phyloP scores from a whole-genome alignment of 2,888 invertebrate species.

The Cryptus armator region DNA sequence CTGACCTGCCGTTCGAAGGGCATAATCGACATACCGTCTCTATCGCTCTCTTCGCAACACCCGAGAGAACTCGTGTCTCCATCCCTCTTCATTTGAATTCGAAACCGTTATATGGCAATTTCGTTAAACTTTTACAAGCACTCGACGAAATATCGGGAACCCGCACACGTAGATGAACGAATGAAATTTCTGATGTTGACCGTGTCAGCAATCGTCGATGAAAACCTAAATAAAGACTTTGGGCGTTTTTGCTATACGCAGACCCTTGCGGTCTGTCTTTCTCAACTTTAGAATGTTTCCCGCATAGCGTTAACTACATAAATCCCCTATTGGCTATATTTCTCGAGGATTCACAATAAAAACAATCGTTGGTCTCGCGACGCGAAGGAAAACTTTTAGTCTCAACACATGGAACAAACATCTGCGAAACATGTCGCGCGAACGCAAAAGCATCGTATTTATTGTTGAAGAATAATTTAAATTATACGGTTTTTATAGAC shows the following conservation, averaged over 20 bases:
- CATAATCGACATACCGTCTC: constrained; percentile 16
- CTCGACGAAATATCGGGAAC: neutral
- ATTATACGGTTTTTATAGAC: neutral
- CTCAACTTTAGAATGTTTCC: neutral
- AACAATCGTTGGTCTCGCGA: neutral
- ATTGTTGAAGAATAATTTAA: neutral
- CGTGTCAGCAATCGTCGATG: constrained; percentile 43
- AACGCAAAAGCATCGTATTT: neutral
- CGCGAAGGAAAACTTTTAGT: neutral
- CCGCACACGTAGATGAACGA: constrained; percentile 5
- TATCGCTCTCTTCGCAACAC: constrained; percentile 19
- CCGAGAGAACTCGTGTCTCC: constrained; percentile 3
- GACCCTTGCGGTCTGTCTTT: neutral
- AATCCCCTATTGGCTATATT: neutral
- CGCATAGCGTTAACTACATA: neutral
- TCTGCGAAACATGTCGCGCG: neutral
- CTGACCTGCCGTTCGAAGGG: constrained; percentile 62
- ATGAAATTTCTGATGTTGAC: constrained; percentile 46
- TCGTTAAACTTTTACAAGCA: constrained; percentile 66
- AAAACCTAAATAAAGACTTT: constrained; percentile 55
- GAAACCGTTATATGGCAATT: constrained; percentile 71
- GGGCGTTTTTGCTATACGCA: constrained; percentile 10
- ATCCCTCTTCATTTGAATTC: constrained; percentile 67
- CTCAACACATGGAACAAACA: neutral
- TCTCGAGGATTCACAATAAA: neutral